These are phyloP conservation scores for Drosophila burlai DNA, from an alignment of 1,140 invertebrate species.

Conservation along the genomic window DNA sequence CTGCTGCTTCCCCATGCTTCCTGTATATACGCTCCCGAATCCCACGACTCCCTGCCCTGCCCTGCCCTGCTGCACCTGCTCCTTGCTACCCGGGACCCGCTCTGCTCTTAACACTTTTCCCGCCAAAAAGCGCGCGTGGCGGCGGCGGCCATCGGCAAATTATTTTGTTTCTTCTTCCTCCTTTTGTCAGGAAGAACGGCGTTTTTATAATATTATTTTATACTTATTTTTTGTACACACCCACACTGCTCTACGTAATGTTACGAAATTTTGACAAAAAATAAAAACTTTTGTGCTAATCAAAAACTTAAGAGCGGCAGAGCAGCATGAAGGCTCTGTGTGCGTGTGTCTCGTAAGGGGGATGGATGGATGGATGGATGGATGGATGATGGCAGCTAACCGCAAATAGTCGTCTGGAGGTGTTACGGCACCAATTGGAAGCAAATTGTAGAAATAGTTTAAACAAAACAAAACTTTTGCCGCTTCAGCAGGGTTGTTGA, in stretches of 20 bases:
- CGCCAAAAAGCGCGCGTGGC: constrained; percentile 1
- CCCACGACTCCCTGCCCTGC: background rate
- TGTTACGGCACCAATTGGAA: background rate
- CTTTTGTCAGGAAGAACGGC: constrained; percentile 8
- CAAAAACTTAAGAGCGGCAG: background rate
- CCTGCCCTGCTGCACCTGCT: constrained; percentile 2
- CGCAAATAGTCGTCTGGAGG: background rate
- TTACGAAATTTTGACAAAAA: constrained; percentile 16
- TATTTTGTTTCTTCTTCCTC: constrained; percentile 18
- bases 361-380: too few relatives aligned
- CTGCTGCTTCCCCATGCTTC: constrained; percentile 14
- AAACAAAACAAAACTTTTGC: background rate
- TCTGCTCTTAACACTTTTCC: constrained; percentile 1
- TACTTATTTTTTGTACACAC: constrained; percentile 17
- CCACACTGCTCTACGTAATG: constrained; percentile 1
- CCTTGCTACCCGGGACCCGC: background rate
- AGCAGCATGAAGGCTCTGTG: background rate
- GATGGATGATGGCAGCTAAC: too few relatives aligned
- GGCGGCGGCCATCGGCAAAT: background rate
- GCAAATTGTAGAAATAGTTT: background rate
- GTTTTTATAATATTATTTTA: constrained; percentile 21
- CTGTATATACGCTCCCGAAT: constrained; percentile 48
- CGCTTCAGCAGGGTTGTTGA: background rate
- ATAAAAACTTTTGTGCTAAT: constrained; percentile 23
- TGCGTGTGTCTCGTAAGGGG: background rate